phyloP scores from a whole-genome alignment of 2,888 invertebrate species.

The Drosophila gaucha region DNA sequence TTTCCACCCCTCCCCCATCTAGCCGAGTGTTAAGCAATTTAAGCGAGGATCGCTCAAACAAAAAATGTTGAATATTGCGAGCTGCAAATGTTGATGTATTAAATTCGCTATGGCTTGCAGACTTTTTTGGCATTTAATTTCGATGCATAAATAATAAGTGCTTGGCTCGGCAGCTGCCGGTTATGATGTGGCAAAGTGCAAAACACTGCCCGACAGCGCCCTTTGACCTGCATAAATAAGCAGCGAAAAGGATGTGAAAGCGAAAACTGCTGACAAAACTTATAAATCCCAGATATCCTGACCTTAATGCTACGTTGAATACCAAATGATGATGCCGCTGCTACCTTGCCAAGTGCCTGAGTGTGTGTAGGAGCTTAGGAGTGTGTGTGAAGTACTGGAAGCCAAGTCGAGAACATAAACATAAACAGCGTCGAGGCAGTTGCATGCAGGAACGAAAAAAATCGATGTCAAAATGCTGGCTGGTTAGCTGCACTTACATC shows the following conservation, averaged over 20 bases:
- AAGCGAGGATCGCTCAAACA: slow-evolving; percentile 22
- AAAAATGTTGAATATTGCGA: slow-evolving; percentile 31
- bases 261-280: slow-evolving; percentile 77
- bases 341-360: slow-evolving; percentile 32
- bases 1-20: not conserved
- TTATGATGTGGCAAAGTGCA: slow-evolving; percentile 74
- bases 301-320: slow-evolving; percentile 81
- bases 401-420: slow-evolving; percentile 65
- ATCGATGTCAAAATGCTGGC: slow-evolving; percentile 75
- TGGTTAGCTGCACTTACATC: slow-evolving; percentile 60
- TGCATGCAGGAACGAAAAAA: slow-evolving; percentile 46
- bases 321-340: slow-evolving; percentile 71
- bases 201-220: slow-evolving; percentile 13
- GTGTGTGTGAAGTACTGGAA: slow-evolving; percentile 34
- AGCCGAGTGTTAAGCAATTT: slow-evolving; percentile 5
- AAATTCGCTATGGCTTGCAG: slow-evolving; percentile 25
- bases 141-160: slow-evolving; percentile 58
- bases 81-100: slow-evolving; percentile 31
- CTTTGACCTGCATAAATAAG: slow-evolving; percentile 70
- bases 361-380: slow-evolving; percentile 11
- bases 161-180: slow-evolving; percentile 45
- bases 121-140: slow-evolving; percentile 42
- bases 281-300: slow-evolving; percentile 82
- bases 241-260: slow-evolving; percentile 50
- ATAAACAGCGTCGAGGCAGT: slow-evolving; percentile 57